Base-by-base conservation (phyloP, 2,888 invertebrate genomes). In the Sinentomon sp. region DNA sequence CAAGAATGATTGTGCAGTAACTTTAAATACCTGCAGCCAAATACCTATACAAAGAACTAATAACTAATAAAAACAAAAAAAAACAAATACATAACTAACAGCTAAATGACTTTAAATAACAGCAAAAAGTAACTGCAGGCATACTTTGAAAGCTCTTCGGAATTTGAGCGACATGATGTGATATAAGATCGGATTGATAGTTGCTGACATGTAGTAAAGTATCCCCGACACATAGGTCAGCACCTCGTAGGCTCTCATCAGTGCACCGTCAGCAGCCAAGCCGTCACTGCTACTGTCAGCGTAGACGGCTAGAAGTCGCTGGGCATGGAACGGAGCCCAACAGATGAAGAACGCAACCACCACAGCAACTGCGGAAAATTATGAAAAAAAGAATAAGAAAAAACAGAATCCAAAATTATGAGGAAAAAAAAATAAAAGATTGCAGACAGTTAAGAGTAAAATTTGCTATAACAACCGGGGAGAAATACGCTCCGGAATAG, bases 111-210 rank as follows among this genome's bases (percentile, higher is more conserved):
- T n/a, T n/a, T n/a, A n/a, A n/a, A n/a, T n/a, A n/a, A n/a, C 27
- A 25, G 38, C 36, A 36, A 38, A 37, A 38, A 40, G 37, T 36
- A 41, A 42, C 37, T 38, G 37, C 37, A 41, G 40, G 51, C 58
- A 57, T 56, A 80, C 82, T 70, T 75, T 78, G 55, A 87, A 87
- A 28, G 87, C 87, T 41, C 74, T 74, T 28, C 85, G 63, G 51
- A 85, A 89, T 53, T 85, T 83, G 52, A 78, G 69, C 7, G 83
- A 85, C 83, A 89, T 82, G 33, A 83, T 74, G 54, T 85, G 77
- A 56, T 89, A 89, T 23, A 87, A 63, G 39, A 87, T 63, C 0
- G 89, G 87, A 53, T 89, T 89, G 48, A 87, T 72, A 46, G 78
- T 80, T 7, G 87, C 80, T 6, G 83, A 83, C 43, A 85, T 53